phyloP scores from a whole-genome alignment of 2,797 vertebrate species.

The Sternarchorhynchus goeldii region DNA sequence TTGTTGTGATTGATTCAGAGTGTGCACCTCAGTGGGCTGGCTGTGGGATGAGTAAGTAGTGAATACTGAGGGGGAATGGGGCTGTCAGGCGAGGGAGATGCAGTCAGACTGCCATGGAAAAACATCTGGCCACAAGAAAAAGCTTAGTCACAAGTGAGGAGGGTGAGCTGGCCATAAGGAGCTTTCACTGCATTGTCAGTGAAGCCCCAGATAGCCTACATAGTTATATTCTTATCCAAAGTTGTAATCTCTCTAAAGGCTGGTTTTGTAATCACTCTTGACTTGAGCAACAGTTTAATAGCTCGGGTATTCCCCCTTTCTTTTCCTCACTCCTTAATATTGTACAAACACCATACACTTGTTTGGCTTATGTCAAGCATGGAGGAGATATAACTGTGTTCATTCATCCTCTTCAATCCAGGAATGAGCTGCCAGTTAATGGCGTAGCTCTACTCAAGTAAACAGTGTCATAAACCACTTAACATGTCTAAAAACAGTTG shows the following conservation, averaged over 20 bases:
- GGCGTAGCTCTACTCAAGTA: too few relatives aligned
- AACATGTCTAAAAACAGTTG: too few relatives aligned
- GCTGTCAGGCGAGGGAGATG: constrained; percentile 38
- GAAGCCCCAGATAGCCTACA: constrained; percentile 22
- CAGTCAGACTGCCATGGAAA: constrained; percentile 42
- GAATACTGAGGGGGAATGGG: not conserved
- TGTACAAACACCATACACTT: constrained; percentile 2
- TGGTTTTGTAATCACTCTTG: constrained; percentile 23
- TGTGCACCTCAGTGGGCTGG: not conserved
- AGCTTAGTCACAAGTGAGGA: constrained; percentile 45
- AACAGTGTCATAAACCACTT: too few relatives aligned
- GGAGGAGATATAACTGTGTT: not conserved
- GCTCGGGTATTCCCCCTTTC: constrained; percentile 17
- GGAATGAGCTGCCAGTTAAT: too few relatives aligned
- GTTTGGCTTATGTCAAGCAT: constrained; percentile 19
- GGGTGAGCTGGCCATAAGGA: constrained; percentile 48
- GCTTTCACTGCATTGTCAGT: constrained; percentile 48
- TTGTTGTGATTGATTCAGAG: constrained; percentile 13
- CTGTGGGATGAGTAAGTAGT: constrained; percentile 17
- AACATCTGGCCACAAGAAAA: constrained; percentile 46
- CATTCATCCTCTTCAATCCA: too few relatives aligned
- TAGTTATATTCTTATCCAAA: constrained; percentile 32
- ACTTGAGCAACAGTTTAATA: constrained; percentile 6
- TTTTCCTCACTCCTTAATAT: constrained; percentile 1
- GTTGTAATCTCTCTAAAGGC: constrained; percentile 14